These are phyloP conservation scores for Hemibates koningsi DNA, from an alignment of 2,113 vertebrate genomes.

Conservation along the genomic window DNA sequence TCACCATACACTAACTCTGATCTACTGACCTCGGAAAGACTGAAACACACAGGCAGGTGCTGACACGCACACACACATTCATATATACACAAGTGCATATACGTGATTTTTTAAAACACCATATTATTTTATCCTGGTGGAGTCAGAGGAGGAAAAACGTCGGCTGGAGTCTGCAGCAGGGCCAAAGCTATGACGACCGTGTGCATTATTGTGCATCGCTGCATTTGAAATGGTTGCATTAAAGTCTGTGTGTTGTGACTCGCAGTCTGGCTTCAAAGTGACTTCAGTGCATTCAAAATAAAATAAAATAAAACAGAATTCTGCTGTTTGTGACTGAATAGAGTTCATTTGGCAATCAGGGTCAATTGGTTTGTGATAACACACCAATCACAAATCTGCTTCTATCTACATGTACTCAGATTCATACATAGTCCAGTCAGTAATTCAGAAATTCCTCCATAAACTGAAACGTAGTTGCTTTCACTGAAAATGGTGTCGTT, in stretches of 20 bases:
- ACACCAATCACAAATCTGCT: background rate
- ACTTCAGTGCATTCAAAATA: background rate
- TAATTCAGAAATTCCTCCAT: background rate
- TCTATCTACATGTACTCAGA: background rate
- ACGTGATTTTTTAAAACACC: background rate
- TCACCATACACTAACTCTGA: background rate
- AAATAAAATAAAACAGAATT: background rate
- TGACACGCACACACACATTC: background rate
- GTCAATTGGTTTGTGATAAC: background rate
- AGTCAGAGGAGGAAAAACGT: background rate
- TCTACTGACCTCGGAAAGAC: background rate
- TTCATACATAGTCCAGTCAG: background rate
- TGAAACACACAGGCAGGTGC: background rate
- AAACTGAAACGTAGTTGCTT: background rate
- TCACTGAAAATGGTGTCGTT: background rate
- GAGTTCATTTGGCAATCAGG: background rate
- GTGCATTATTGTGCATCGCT: background rate
- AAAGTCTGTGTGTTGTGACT: background rate
- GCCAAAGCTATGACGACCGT: fast-evolving
- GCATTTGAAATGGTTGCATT: background rate
- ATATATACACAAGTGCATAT: background rate
- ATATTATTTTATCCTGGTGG: background rate
- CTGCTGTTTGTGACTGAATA: background rate
- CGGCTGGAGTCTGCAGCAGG: background rate
- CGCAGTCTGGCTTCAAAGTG: background rate